phyloP scores from a whole-genome alignment of 1,140 invertebrate genomes.

The Rhyacophila brunnea region DNA sequence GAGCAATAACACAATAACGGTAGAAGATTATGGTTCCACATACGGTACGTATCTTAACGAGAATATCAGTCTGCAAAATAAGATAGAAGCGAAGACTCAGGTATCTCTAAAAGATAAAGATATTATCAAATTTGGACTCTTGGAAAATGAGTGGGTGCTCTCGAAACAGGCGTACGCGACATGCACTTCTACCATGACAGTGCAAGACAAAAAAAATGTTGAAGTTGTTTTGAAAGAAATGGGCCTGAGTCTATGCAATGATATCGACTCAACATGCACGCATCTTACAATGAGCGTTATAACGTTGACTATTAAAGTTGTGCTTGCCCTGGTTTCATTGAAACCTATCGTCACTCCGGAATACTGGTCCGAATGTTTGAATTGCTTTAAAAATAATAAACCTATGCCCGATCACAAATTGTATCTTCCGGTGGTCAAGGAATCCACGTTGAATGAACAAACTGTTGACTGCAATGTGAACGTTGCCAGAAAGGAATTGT shows the following conservation, averaged over 20 bases:
- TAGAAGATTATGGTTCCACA: slow-evolving; percentile 54
- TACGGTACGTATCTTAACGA: slow-evolving; percentile 57
- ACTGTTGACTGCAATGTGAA: slow-evolving; percentile 56
- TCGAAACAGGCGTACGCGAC: slow-evolving; percentile 43
- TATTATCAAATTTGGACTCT: slow-evolving; percentile 55
- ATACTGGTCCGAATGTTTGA: slow-evolving; percentile 59
- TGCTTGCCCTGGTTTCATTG: slow-evolving; percentile 63
- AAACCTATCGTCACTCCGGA: slow-evolving; percentile 62
- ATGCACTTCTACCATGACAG: slow-evolving; percentile 51
- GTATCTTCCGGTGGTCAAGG: slow-evolving; percentile 56
- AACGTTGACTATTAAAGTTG: slow-evolving; percentile 67
- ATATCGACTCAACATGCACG: slow-evolving; percentile 55
- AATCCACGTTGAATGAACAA: slow-evolving; percentile 56
- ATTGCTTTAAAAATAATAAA: slow-evolving; percentile 44
- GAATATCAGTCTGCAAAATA: slow-evolving; percentile 37
- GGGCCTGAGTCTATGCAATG: slow-evolving; percentile 45
- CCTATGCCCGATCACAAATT: slow-evolving; percentile 52
- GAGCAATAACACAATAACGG: slow-evolving; percentile 38
- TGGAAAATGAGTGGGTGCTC: slow-evolving; percentile 52
- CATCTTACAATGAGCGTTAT: slow-evolving; percentile 67
- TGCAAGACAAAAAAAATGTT: slow-evolving; percentile 42
- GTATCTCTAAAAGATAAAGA: slow-evolving; percentile 45
- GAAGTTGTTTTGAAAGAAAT: slow-evolving; percentile 43
- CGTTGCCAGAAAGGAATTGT: slow-evolving; percentile 53
- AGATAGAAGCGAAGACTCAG: slow-evolving; percentile 37